Evolutionary conservation across 1,140 invertebrate genomes (phyloP).

Genomic region (Doryteuthis pealeii): DNA sequence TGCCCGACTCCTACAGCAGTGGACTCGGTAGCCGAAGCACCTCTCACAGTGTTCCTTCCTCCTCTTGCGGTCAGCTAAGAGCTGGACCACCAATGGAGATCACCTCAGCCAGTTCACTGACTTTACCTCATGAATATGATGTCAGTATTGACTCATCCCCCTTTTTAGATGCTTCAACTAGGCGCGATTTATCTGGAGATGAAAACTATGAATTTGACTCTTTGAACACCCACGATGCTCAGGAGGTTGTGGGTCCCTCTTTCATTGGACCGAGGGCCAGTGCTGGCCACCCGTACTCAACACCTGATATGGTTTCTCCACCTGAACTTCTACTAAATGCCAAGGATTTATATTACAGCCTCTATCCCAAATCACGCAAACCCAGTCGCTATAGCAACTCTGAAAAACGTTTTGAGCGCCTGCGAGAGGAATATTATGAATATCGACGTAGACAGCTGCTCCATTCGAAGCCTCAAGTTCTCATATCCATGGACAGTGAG

Average conservation of each 20-base stretch:
- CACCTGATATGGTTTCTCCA: conserved; percentile 62
- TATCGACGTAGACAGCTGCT: conserved; percentile 77
- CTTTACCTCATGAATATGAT: conserved; percentile 40
- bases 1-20: conserved; percentile 73
- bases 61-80: conserved; percentile 25
- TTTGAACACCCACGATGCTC: conserved; percentile 36
- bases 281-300: conserved; percentile 58
- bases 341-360: conserved; percentile 49
- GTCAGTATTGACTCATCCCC: conserved; percentile 41
- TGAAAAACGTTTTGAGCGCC: conserved; percentile 86
- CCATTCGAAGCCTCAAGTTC: conserved; percentile 21
- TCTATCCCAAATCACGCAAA: conserved; percentile 65
- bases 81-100: conserved; percentile 27
- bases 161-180: conserved; percentile 30
- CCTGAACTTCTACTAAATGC: conserved; percentile 48
- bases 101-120: conserved; percentile 36
- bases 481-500: conserved; percentile 50
- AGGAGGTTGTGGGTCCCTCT: conserved; percentile 47
- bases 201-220: conserved; percentile 93
- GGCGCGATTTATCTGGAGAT: conserved; percentile 82
- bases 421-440: conserved; percentile 93
- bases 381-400: conserved; percentile 60
- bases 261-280: conserved; percentile 48
- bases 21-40: conserved; percentile 91
- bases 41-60: conserved; percentile 76